phyloP scores from a whole-genome alignment of 2,888 invertebrate species.

The Drosophila mimetica region DNA sequence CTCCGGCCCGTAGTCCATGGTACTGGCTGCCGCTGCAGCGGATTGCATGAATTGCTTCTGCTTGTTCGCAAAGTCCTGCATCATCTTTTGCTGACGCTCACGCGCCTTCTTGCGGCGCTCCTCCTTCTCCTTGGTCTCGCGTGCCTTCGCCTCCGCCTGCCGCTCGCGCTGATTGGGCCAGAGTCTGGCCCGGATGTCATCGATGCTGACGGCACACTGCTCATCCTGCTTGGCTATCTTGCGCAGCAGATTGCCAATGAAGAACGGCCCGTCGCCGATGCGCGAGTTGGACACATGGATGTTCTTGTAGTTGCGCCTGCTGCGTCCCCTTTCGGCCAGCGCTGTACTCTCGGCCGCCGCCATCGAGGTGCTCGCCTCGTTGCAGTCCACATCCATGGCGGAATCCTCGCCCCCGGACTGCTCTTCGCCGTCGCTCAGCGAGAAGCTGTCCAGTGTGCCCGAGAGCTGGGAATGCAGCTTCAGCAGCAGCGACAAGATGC shows the following conservation, averaged over 20 bases:
- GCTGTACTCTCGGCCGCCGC: conserved; percentile 52
- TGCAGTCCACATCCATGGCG: conserved; percentile 82
- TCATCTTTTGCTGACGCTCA: conserved; percentile 95
- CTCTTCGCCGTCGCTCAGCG: conserved; percentile 85
- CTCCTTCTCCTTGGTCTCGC: conserved; percentile 89
- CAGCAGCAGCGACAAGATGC: conserved; percentile 94
- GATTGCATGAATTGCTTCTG: conserved; percentile 96
- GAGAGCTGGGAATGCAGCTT: conserved; percentile 96
- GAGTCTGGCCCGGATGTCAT: conserved; percentile 89
- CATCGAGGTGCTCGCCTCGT: conserved; percentile 81
- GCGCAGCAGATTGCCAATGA: conserved; percentile 91
- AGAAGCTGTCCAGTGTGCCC: conserved; percentile 92
- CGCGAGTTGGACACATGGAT: conserved; percentile 84
- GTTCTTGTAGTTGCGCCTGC: conserved; percentile 65
- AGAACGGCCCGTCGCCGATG: conserved; percentile 94
- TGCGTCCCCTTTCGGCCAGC: conserved; percentile 55
- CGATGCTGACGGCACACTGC: conserved; percentile 89
- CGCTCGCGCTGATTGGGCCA: conserved; percentile 93
- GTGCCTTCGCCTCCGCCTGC: conserved; percentile 89
- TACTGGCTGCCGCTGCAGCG: conserved; percentile 86
- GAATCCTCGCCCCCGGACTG: conserved; percentile 4
- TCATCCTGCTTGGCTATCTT: conserved; percentile 90
- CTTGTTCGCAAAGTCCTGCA: conserved; percentile 96
- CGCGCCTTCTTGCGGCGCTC: conserved; percentile 93
- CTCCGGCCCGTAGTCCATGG: conserved; percentile 84